Evolutionary conservation across 2,888 invertebrate species (phyloP), one percentile per base, ranked within the genome.

Genomic region (Cheilosia impressa): DNA sequence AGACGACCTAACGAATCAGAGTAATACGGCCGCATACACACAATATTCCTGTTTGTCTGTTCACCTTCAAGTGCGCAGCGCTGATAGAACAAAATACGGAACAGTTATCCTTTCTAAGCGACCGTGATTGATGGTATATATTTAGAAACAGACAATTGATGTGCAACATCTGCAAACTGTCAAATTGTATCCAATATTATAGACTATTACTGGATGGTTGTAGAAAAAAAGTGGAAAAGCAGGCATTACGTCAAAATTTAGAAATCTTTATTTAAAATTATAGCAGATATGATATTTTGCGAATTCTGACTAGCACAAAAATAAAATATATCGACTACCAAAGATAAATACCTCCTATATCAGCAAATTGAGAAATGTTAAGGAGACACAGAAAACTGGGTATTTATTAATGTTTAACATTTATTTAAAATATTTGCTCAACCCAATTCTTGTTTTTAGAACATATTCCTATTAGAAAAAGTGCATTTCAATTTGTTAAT

Each of bases 141-240:
- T 83, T 83, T 83, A 78, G 72, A 83, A 55, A 57, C n/a, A 17
- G 31, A 60, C 62, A 50, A 62, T 57, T 58, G 72, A 83, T 78
- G 50, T 63, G 73, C 52, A 83, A 78, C 78, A 83, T 83, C 73
- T 83, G 83, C 72, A 69, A 66, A 73, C 62, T 78, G 78, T 73
- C 72, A 57, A 63, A 73, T 27, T 31, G 22, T 45, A 68, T 27
- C 17, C 53, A 66, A 43, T 52, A 47, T 78, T 72, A 73, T 83
- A 62, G 52, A 68, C 72, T 83, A 43, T 17, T 2, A 22, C 15
- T 34, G 22, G 62, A 73, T 57, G 45, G 34, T 60, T 53, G 27
- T 22, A 22, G n/a, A 65, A 69, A 22, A 19, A 24, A n/a, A 4
- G 2, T 5, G 10, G 10, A 1, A 15, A 15, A 2, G 3, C 10